phyloP scores from a whole-genome alignment of 2,113 vertebrate genomes.

The Morone saxatilis region DNA sequence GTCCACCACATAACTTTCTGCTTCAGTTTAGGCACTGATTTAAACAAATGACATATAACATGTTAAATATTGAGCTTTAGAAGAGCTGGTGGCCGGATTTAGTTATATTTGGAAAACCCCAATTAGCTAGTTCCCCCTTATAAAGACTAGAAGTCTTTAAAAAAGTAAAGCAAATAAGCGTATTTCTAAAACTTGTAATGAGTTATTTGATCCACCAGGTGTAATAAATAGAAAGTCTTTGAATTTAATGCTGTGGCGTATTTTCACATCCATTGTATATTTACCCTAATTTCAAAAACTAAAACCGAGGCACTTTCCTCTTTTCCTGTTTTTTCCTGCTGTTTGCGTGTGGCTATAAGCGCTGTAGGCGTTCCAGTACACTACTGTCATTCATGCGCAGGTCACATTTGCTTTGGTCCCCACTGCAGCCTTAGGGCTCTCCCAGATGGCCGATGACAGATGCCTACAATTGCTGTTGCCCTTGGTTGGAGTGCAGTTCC shows the following conservation, averaged over 20 bases:
- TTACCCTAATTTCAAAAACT: neutral
- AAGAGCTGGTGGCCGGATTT: neutral
- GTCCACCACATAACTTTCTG: neutral
- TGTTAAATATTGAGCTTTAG: neutral
- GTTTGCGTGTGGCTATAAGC: conserved; percentile 27
- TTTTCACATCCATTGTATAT: neutral
- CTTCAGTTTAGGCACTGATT: neutral
- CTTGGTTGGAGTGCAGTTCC: conserved; percentile 64
- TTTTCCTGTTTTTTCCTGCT: neutral
- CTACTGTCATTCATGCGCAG: conserved; percentile 55
- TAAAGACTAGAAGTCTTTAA: too few relatives aligned
- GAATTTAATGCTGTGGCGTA: neutral
- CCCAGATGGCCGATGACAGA: conserved; percentile 82
- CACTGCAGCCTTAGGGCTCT: conserved; percentile 55
- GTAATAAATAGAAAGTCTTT: neutral
- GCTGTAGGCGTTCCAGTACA: conserved; percentile 7
- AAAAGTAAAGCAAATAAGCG: neutral
- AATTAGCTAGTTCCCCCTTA: neutral
- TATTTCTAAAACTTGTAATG: neutral
- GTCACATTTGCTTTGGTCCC: conserved; percentile 72
- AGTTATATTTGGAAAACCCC: neutral
- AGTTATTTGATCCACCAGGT: neutral
- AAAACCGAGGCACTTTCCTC: neutral
- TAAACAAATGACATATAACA: neutral
- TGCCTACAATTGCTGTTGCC: conserved; percentile 78